Conservation (phyloP, 2,888 invertebrate species). For the Dorcus parallelipipedus region DNA sequence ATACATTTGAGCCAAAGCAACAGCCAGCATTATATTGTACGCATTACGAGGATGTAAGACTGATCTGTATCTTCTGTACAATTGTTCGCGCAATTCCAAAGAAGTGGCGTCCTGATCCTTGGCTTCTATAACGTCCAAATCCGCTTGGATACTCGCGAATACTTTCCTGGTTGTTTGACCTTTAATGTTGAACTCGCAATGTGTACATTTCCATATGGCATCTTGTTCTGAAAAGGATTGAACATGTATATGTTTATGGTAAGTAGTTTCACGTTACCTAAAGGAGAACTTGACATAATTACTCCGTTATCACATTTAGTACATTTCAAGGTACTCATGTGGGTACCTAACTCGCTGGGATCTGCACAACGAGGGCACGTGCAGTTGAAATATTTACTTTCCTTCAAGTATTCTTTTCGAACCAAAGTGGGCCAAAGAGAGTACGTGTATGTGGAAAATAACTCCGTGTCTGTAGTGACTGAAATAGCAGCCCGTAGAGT, state of each 20-base stretch:
- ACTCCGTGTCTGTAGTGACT: constrained; percentile 60
- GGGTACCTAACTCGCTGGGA: constrained; percentile 75
- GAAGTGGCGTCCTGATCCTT: constrained; percentile 57
- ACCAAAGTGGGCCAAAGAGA: constrained; percentile 69
- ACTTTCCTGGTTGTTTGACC: constrained; percentile 61
- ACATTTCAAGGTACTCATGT: constrained; percentile 77
- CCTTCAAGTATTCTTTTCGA: constrained; percentile 65
- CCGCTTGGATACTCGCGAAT: constrained; percentile 62
- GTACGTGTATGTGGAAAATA: constrained; percentile 75
- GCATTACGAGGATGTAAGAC: constrained; percentile 77
- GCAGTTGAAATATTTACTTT: constrained; percentile 79
- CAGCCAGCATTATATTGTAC: constrained; percentile 63
- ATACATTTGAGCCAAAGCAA: constrained; percentile 72
- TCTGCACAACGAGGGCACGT: constrained; percentile 72
- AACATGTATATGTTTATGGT: no score
- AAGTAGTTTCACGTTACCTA: constrained; percentile 52
- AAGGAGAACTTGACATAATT: constrained; percentile 61
- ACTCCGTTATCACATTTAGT: constrained; percentile 71
- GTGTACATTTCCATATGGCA: constrained; percentile 64
- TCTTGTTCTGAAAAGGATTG: constrained; percentile 50
- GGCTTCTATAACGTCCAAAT: constrained; percentile 62
- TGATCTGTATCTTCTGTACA: constrained; percentile 35
- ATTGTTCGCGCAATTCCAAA: constrained; percentile 63
- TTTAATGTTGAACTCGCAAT: constrained; percentile 63
- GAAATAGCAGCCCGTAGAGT: constrained; percentile 66